Evolutionary conservation across 2,888 invertebrate species (phyloP), one percentile per base, ranked within the genome.

Genomic region (Leptinotarsa haldemani): DNA sequence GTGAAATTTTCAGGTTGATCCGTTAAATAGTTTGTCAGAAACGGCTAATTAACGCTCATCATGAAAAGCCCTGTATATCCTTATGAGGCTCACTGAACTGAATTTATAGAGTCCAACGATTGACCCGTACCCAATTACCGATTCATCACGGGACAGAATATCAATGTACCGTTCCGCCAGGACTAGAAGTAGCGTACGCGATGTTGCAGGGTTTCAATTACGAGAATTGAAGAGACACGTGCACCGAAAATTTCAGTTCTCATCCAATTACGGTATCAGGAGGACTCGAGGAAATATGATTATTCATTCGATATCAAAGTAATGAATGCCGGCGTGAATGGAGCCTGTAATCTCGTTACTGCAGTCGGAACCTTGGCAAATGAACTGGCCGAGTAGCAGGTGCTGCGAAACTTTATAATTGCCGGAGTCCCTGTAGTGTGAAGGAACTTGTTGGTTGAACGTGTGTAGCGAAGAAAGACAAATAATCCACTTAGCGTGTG

Each of bases 241-340:
- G 9, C 61, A 61, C 5, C 61, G 61, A 61, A 61, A 40, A 61
- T 40, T 16, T 61, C n/a, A 25, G 61, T 30, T 4, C 40, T 61
- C n/a, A 61, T 61, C 40, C 61, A 61, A 61, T 61, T 61, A 61
- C n/a, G 30, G 40, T 61, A 61, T 61, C 30, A 61, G 30, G 4
- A 13, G 61, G 61, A 30, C 61, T 61, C n/a, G 16, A 7, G 61
- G 40, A 40, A 61, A 61, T 61, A 61, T 61, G 61, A 61, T 61
- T 61, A 61, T 61, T 61, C 61, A 40, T 61, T 61, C 30, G 61
- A 61, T 61, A 61, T 61, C 61, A 61, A 61, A 61, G 61, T 61
- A 40, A 61, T 61, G 61, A 40, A 40, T 25, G n/a, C 61, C 16
- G 18, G 4, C 30, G 61, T 61, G 61, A 61, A 61, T 40, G 61